Evolutionary conservation across 2,888 invertebrate genomes (phyloP).

Genomic region (Thalpophila matura): DNA sequence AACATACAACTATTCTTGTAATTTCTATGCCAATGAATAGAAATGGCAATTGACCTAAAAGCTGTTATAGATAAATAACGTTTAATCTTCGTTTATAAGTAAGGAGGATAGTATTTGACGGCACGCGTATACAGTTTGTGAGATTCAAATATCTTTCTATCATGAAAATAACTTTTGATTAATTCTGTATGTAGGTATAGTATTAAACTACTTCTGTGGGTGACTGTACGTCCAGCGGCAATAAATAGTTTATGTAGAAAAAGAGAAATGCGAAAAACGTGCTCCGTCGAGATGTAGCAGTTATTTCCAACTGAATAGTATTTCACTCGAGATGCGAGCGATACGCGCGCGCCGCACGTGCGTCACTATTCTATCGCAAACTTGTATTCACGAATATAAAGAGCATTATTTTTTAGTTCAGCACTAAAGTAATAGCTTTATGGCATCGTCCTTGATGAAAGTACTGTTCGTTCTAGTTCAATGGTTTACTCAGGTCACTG

Average conservation of each 20-base stretch:
- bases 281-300: not conserved
- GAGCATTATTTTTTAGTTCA: not conserved
- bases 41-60: too few relatives aligned
- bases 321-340: conserved; percentile 2
- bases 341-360: not conserved
- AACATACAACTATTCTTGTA: too few relatives aligned
- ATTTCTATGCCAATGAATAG: too few relatives aligned
- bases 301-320: not conserved
- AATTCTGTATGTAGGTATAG: too few relatives aligned
- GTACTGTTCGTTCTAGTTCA: not conserved
- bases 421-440: not conserved
- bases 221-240: not conserved
- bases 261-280: conserved; percentile 15
- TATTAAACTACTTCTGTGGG: too few relatives aligned
- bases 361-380: conserved; percentile 8
- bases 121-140: too few relatives aligned
- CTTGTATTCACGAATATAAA: conserved; percentile 15
- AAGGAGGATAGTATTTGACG: too few relatives aligned
- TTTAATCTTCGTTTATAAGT: too few relatives aligned
- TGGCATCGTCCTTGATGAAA: not conserved
- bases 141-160: too few relatives aligned
- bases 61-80: too few relatives aligned
- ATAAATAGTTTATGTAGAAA: conserved; percentile 7
- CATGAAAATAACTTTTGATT: too few relatives aligned
- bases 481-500: not conserved